Evolutionary conservation across 2,797 vertebrate species (phyloP), one percentile per base, ranked within the genome.

Genomic region (Dallia pectoralis): DNA sequence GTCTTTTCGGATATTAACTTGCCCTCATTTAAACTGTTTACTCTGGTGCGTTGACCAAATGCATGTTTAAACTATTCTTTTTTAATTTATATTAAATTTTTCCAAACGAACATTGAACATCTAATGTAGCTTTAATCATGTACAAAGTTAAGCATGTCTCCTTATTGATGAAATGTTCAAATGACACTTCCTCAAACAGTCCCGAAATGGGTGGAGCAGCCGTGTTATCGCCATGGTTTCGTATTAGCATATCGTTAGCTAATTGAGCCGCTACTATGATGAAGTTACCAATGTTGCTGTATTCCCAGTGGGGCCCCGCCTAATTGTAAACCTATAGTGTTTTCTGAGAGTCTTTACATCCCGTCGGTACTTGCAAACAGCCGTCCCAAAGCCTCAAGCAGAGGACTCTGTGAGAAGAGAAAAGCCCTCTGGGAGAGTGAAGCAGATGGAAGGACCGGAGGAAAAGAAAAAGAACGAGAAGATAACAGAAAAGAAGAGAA

Each of bases 321-420:
- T 56, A 16, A 64, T 33, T 16, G 27, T 36, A 36, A 36, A 56
- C 66, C 70, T 63, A 14, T 61, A 63, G 74, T 82, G 71, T 87
- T 85, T 30, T 63, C 62, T 18, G 30, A 63, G 29, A 63, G 62
- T 63, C 78, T 77, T 66, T 61, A 77, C 74, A 47, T 74, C 70
- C 79, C 27, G 70, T 70, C 77, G 65, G 15, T n/a, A 49, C 70
- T 77, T 9, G 49, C 14, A 72, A 16, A 61, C 14, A 72, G 30
- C 73, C 79, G 77, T 77, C 72, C 78, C 67, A 71, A 82, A 87
- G 79, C 71, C 3, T 74, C 71, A 80, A 71, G 81, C 80, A 85
- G 82, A 85, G 80, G 77, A 88, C 84, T 69, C 51, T 86, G 84
- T 85, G 85, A 88, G 78, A 69, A 69, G 69, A 33, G 81, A 53